Evolutionary conservation across 2,797 vertebrate genomes (phyloP), one percentile per base, ranked within the genome.

Genomic region (Mycteria americana): DNA sequence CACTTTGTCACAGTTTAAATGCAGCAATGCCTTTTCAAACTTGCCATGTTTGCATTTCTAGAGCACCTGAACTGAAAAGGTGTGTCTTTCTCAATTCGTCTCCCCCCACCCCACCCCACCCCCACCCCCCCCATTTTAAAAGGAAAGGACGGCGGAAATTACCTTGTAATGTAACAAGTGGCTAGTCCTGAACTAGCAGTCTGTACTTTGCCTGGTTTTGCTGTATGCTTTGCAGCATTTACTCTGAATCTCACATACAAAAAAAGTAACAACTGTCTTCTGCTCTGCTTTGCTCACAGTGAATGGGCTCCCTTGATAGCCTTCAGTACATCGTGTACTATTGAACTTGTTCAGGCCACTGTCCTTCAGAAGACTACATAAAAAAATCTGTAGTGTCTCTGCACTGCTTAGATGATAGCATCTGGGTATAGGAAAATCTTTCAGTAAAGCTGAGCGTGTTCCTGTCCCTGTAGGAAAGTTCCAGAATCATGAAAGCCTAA

Each of bases 261-360:
- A 95, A 95, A 87, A 95, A 79, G 50, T 6, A 95, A 51, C 51
- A 96, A 45, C 87, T 89, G 11, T 92, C 77, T 93, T 90, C 72
- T 85, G 25, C 62, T 94, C 45, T 89, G 74, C 50, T 84, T 88
- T 95, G 51, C 33, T 92, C 18, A 48, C 65, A 67, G 56, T 91
- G 94, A 89, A 95, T 78, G 89, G 75, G 46, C 10, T 86, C 62
- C 96, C 86, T 80, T 93, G 84, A 89, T 24, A 97, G 56, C 45
- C 70, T 67, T 76, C 62, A 90, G 86, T 72, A 57, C 88, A 74
- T 41, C 91, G 75, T 2, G 4, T 97, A 33, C 84, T 92, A 91
- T 24, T 76, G 88, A 95, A 90, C 63, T 89, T 84, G 25, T 50
- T 89, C 92, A 69, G 78, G 24, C 84, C 73, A 75, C 78, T 94